phyloP scores from a whole-genome alignment of 2,113 vertebrate species.

The Chaetodon trifascialis region DNA sequence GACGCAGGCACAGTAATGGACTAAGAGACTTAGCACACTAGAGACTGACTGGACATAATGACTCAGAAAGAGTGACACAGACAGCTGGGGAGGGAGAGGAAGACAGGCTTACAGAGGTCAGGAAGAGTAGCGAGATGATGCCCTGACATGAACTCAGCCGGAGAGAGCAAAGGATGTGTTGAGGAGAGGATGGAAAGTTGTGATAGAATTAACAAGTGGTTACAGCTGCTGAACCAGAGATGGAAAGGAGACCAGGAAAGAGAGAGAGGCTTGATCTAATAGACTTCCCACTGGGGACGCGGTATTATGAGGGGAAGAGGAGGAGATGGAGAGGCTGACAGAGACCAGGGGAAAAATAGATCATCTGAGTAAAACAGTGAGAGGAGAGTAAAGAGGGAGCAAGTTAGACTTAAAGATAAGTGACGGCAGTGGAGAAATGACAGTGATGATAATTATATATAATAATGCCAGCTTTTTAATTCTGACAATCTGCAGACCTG shows the following conservation, averaged over 20 bases:
- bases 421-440: constrained; percentile 25
- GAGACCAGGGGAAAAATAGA: constrained; percentile 2
- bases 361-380: constrained; percentile 29
- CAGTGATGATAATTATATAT: constrained; percentile 41
- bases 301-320: constrained; percentile 32
- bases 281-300: constrained; percentile 24
- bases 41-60: constrained; percentile 42
- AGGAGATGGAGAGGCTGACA: constrained; percentile 31
- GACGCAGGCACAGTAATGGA: constrained; percentile 49
- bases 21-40: constrained; percentile 50
- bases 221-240: constrained; percentile 20
- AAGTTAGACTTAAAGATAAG: constrained; percentile 17
- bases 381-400: not conserved
- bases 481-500: not conserved
- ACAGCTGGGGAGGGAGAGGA: not conserved
- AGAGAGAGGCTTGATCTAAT: constrained; percentile 47
- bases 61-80: constrained; percentile 5
- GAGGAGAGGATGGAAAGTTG: constrained; percentile 6
- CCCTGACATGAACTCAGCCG: constrained; percentile 13
- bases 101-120: constrained; percentile 3
- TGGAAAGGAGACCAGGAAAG: constrained; percentile 30
- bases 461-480: constrained; percentile 42
- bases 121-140: not conserved
- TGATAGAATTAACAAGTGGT: constrained; percentile 56
- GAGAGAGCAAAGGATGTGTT: constrained; percentile 14